These are phyloP conservation scores for Lamellibrachia columna DNA, from an alignment of 2,888 invertebrate genomes.

Conservation along the genomic window DNA sequence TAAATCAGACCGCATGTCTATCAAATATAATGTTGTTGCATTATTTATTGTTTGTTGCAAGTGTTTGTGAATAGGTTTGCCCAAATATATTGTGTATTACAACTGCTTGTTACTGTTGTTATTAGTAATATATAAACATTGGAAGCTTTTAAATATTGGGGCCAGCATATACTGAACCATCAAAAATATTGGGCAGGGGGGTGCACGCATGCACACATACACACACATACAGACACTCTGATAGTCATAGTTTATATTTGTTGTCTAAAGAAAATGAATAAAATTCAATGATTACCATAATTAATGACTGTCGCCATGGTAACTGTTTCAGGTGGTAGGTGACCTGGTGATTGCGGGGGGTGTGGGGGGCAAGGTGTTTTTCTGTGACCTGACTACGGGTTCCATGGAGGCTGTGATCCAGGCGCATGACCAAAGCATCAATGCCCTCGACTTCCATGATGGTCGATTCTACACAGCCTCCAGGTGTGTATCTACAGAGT, in stretches of 20 bases:
- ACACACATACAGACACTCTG: too few species aligned
- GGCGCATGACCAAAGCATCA: constrained; percentile 51
- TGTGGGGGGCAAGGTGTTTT: constrained; percentile 49
- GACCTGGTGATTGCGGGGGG: constrained; percentile 52
- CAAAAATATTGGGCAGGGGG: not conserved
- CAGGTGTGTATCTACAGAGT: constrained; percentile 42
- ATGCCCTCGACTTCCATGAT: constrained; percentile 48
- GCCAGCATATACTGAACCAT: not conserved
- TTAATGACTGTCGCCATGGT: not conserved
- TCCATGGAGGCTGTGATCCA: constrained; percentile 56
- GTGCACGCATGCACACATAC: not conserved
- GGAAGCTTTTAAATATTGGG: too few species aligned
- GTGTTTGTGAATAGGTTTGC: too few species aligned
- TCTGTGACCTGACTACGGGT: constrained; percentile 56
- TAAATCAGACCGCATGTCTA: not conserved
- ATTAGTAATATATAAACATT: too few species aligned
- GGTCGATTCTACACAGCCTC: constrained; percentile 58
- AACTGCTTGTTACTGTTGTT: too few species aligned
- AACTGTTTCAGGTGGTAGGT: constrained; percentile 48
- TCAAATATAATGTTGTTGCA: too few species aligned
- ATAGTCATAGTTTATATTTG: not conserved
- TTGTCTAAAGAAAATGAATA: not conserved
- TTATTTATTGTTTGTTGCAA: too few species aligned
- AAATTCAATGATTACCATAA: not conserved
- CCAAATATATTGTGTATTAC: too few species aligned